Base-by-base conservation (phyloP, 2,113 vertebrate species). In the Salvelinus alpinus region DNA sequence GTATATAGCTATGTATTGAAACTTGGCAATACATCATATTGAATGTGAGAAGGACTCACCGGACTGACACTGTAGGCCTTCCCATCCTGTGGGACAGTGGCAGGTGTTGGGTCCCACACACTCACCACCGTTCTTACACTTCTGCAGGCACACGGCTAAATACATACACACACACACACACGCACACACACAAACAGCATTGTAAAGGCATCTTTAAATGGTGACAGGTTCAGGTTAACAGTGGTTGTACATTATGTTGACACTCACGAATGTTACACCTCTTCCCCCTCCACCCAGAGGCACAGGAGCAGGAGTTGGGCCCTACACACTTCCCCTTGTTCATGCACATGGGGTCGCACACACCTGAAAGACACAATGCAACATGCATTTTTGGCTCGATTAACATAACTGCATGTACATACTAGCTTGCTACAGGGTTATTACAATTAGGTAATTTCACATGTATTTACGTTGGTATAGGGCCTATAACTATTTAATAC, bases 291-390 rank as follows among this genome's bases (percentile, higher is more conserved):
- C 96, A 99, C 3, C 95, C 96, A 3, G 97, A 98, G 3, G 95
- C 80, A 84, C 97, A 99, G 71, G 96, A 98, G 79, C 97, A 99
- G 14, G 93, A 2, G 44, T 95, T 94, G 70, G 94, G 93, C 47
- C 94, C 88, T 38, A 98, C 94, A 20, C 96, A 99, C 83, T 95
- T 96, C 44, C 95, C 96, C 82, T 93, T 94, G 81, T 97, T 98
- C 94, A 97, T 93, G 78, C 96, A 98, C 72, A 89, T 82, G 5
- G 96, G 96, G 68, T 97, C 95, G 89, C 97, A 99, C 78, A 99
- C 90, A 87, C 96, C 96, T 99, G 86, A 5, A 84, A 69, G 29
- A 82, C 70, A 48, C 48, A 82, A 54, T 7, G 51, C 14, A 54
- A 54, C 51, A 18, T 54, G 13, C 51, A 54, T 14, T 3, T 54